phyloP scores from a whole-genome alignment of 2,888 invertebrate species.

The Tetheella fluctuosa region DNA sequence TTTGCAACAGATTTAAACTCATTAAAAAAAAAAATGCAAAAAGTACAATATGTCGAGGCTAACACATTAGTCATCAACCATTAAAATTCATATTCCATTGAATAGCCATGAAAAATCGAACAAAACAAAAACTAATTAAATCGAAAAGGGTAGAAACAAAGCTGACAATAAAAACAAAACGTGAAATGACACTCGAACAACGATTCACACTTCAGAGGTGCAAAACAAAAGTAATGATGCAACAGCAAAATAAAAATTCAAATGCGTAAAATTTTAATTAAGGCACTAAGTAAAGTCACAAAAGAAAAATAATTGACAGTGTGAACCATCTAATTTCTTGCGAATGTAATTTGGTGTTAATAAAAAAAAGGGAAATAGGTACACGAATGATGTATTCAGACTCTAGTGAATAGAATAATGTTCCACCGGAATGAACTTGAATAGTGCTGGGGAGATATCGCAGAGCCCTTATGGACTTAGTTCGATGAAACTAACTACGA shows the following conservation, averaged over 20 bases:
- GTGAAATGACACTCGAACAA: conserved; percentile 58
- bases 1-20: neutral
- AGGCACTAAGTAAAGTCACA: conserved; percentile 68
- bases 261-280: conserved; percentile 81
- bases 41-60: neutral
- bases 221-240: conserved; percentile 70
- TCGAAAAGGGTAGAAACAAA: conserved; percentile 56
- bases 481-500: conserved; percentile 28
- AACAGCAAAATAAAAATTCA: conserved; percentile 54
- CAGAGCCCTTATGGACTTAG: conserved; percentile 22
- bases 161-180: conserved; percentile 50
- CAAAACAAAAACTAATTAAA: conserved; percentile 60
- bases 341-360: conserved; percentile 66
- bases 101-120: conserved; percentile 29
- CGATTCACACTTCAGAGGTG: conserved; percentile 80
- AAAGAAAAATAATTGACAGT: conserved; percentile 69
- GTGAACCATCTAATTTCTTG: conserved; percentile 73
- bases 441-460: conserved; percentile 45
- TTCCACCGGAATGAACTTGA: conserved; percentile 61
- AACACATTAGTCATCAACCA: neutral
- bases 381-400: conserved; percentile 44
- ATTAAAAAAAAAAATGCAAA: no score
- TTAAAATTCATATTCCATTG: neutral
- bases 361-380: conserved; percentile 45
- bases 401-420: conserved; percentile 62